Conservation (phyloP, 2,113 vertebrate genomes). For the Bubo blakistoni region DNA sequence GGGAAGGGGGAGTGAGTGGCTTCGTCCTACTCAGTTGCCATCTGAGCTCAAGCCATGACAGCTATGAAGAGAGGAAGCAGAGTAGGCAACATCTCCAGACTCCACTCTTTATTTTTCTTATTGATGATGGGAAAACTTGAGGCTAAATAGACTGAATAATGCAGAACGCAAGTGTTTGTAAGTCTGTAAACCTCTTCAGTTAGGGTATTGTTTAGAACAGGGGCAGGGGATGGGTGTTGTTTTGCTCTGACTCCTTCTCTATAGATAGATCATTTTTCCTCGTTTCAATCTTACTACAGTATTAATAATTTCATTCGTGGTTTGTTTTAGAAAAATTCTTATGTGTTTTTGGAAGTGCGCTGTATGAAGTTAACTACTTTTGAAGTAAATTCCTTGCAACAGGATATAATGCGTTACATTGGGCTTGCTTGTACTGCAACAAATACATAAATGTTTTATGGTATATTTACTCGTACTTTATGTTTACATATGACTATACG, state of each 20-base stretch:
- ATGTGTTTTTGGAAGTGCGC: background rate
- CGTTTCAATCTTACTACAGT: rapidly evolving
- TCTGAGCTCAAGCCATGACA: background rate
- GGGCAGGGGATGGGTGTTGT: rapidly evolving
- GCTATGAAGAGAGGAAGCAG: background rate
- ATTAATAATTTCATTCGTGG: background rate
- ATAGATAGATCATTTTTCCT: background rate
- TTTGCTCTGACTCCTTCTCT: background rate
- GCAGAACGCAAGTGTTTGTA: background rate
- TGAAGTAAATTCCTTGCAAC: background rate
- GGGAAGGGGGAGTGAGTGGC: too few relatives aligned
- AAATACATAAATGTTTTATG: background rate
- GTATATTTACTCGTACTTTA: background rate
- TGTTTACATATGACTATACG: background rate
- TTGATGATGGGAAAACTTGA: background rate
- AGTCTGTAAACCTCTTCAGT: background rate
- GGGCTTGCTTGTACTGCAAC: background rate
- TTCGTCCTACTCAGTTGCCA: too few relatives aligned
- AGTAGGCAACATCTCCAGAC: background rate
- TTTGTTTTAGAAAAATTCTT: background rate
- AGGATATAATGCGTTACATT: background rate
- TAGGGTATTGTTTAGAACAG: background rate
- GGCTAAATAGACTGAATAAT: background rate
- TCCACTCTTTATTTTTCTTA: background rate
- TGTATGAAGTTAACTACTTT: background rate